Evolutionary conservation across 2,797 vertebrate genomes (phyloP).

Genomic region (Molossus alvarezi): DNA sequence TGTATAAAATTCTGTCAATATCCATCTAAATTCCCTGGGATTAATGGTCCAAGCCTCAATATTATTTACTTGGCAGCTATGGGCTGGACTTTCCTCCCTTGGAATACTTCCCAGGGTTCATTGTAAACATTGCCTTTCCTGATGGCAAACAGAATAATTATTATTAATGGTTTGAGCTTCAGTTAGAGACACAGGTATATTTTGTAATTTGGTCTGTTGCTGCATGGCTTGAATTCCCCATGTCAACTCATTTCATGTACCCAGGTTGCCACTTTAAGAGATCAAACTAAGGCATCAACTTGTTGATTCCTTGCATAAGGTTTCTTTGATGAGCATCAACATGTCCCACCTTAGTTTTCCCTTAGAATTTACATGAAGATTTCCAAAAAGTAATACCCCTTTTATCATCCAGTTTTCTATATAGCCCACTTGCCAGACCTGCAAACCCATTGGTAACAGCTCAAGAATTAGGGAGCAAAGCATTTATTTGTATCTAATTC

Average conservation of each 20-base stretch:
- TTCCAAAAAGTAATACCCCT: neutral
- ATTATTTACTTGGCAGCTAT: neutral
- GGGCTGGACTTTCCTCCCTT: neutral
- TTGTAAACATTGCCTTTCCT: neutral
- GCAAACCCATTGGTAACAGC: neutral
- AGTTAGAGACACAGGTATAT: neutral
- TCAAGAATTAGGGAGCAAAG: neutral
- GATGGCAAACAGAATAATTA: neutral
- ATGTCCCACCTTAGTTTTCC: neutral
- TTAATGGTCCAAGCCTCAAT: slow-evolving; percentile 2
- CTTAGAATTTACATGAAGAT: slow-evolving; percentile 28
- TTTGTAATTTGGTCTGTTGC: neutral
- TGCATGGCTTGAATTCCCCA: neutral
- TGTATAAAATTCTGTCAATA: slow-evolving; percentile 6
- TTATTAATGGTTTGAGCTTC: neutral
- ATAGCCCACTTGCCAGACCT: neutral
- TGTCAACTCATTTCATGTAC: neutral
- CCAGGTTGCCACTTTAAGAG: neutral
- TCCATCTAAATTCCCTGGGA: neutral
- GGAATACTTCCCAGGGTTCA: neutral
- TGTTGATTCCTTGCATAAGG: neutral
- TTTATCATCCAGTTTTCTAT: neutral
- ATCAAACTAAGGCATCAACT: slow-evolving; percentile 4
- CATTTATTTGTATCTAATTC: neutral
- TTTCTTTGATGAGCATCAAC: neutral